phyloP scores from a whole-genome alignment of 2,797 vertebrate species.

The Oreonectes daqikongensis region DNA sequence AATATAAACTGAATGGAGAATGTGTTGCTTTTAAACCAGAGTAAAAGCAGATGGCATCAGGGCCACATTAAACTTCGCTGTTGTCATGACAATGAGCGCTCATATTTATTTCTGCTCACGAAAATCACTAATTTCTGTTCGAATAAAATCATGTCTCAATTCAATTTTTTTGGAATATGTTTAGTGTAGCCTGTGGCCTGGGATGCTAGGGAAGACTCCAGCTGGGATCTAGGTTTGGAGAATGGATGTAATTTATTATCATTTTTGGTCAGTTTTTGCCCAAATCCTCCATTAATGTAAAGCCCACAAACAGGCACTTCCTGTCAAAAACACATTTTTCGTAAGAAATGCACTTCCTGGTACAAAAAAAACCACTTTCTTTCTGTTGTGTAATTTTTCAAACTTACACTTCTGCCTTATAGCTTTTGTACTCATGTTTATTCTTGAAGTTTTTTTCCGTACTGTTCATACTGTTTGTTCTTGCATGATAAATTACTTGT shows the following conservation, averaged over 20 bases:
- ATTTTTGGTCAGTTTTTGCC: background rate
- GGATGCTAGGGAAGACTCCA: no score
- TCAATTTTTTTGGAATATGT: background rate
- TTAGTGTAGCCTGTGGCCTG: background rate
- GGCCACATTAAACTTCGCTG: background rate
- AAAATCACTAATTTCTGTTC: background rate
- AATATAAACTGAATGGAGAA: background rate
- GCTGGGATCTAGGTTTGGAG: no score
- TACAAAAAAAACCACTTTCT: background rate
- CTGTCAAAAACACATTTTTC: background rate
- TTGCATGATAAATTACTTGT: constrained; percentile 2
- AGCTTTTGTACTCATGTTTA: background rate
- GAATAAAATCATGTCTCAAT: no score
- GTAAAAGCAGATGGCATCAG: background rate
- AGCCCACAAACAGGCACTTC: no score
- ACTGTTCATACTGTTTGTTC: background rate
- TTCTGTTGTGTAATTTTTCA: no score
- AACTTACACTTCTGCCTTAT: background rate
- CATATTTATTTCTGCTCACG: background rate
- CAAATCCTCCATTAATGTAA: no score
- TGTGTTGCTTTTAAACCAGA: background rate
- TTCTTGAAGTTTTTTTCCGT: background rate
- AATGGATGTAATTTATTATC: no score
- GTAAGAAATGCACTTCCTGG: background rate
- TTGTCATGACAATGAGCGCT: background rate